Percentiles rank a stretch among this genome's conserved stretches.
These are phyloP conservation scores for Parauchenoglanis ngamensis DNA, from an alignment of 2,797 vertebrate genomes.

Conservation along the genomic window DNA sequence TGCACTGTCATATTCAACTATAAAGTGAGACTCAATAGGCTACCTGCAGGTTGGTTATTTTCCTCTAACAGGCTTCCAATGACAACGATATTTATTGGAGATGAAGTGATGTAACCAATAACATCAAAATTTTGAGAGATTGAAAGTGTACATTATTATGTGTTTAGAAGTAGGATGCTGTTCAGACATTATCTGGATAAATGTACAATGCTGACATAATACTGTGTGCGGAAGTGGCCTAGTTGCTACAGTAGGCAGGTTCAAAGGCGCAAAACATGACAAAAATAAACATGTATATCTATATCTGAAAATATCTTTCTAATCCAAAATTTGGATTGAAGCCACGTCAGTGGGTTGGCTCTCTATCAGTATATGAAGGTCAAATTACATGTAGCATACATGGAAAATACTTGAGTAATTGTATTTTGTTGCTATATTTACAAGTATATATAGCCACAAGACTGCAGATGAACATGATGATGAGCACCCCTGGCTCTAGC, in stretches of 20 bases:
- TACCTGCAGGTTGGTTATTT: neutral
- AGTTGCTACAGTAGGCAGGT: neutral
- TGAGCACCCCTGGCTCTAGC: neutral
- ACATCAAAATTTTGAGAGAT: neutral
- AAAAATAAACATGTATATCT: neutral
- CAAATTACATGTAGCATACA: neutral
- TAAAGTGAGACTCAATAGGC: neutral
- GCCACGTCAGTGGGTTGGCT: neutral
- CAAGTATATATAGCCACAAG: neutral
- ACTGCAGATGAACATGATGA: neutral
- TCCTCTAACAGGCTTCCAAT: no score
- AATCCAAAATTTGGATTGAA: neutral
- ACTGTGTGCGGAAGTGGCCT: neutral
- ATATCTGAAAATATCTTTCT: conserved; percentile 2
- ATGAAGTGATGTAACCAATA: neutral
- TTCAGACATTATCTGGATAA: neutral
- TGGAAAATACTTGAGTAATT: neutral
- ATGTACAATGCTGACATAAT: neutral
- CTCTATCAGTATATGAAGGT: neutral
- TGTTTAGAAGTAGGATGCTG: neutral
- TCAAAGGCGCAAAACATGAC: neutral
- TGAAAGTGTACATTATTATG: neutral
- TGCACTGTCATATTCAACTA: no score
- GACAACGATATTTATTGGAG: neutral
- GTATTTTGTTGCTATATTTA: neutral